A percentile compares a stretch with the other conserved stretches of the same genome.
Evolutionary conservation across 1,140 invertebrate species (phyloP).

Genomic region (Drosophila oshimai): DNA sequence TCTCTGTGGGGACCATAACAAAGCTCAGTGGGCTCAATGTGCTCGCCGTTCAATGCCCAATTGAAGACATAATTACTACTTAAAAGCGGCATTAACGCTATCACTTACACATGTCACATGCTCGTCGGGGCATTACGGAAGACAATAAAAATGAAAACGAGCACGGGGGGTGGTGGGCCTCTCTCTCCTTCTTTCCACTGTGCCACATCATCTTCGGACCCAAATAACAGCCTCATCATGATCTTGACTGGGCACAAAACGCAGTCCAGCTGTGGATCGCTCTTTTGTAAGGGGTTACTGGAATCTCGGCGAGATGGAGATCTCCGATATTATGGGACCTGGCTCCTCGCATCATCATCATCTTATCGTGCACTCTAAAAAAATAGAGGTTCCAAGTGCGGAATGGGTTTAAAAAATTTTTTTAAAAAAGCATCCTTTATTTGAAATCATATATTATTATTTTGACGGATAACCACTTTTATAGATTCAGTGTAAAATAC

Average conservation of each 20-base stretch:
- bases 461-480: no score
- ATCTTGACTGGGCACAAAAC: constrained; percentile 64
- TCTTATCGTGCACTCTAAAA: background rate
- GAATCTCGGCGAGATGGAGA: constrained; percentile 23
- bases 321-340: constrained; percentile 30
- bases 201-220: constrained; percentile 47
- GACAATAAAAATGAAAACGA: constrained; percentile 54
- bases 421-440: no score
- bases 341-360: constrained; percentile 29
- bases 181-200: constrained; percentile 16
- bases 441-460: no score
- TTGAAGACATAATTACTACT: constrained; percentile 79
- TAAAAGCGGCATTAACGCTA: constrained; percentile 78
- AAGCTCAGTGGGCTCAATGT: constrained; percentile 22
- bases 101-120: constrained; percentile 80
- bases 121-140: constrained; percentile 66
- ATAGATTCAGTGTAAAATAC: no score
- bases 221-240: constrained; percentile 76
- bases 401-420: no score
- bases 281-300: constrained; percentile 22
- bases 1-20: constrained; percentile 10
- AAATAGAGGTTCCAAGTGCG: background rate
- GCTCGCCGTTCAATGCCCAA: constrained; percentile 53
- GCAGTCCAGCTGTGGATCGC: constrained; percentile 17
- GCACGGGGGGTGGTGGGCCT: constrained; percentile 11